A percentile compares a stretch with the other conserved stretches of the same genome.
phyloP scores from a whole-genome alignment of 2,888 invertebrate genomes.

The Lampropteryx suffumata region DNA sequence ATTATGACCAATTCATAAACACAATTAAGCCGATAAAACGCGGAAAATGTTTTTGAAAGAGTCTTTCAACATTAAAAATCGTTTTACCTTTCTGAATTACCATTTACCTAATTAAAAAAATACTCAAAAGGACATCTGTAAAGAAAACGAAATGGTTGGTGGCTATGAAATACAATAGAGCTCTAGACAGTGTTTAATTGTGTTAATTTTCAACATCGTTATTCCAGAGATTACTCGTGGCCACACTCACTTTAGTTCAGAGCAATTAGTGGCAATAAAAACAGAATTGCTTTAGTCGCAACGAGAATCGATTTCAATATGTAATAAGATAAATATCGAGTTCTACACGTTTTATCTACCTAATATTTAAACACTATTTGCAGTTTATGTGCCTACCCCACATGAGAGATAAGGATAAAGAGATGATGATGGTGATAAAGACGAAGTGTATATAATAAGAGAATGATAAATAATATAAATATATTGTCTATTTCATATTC shows the following conservation, averaged over 20 bases:
- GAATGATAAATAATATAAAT: too few relatives aligned
- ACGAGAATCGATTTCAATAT: neutral
- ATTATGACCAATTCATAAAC: slow-evolving; percentile 16
- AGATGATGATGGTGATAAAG: too few relatives aligned
- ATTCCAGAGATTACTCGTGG: slow-evolving; percentile 44
- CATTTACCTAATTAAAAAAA: slow-evolving; percentile 29
- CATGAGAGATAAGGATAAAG: too few relatives aligned
- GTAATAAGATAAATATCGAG: slow-evolving; percentile 1
- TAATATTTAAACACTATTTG: too few relatives aligned
- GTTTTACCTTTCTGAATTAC: slow-evolving; percentile 21
- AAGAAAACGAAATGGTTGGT: slow-evolving; percentile 32
- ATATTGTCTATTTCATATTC: too few relatives aligned
- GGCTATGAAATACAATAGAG: slow-evolving; percentile 36
- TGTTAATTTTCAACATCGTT: slow-evolving; percentile 49
- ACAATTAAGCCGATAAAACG: slow-evolving; percentile 17
- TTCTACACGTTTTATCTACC: too few relatives aligned
- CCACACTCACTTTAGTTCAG: slow-evolving; percentile 34
- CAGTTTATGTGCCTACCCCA: too few relatives aligned
- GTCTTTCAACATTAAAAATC: slow-evolving; percentile 8
- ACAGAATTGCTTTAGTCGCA: slow-evolving; percentile 37
- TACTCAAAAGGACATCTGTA: slow-evolving; percentile 23
- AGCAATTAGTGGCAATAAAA: slow-evolving; percentile 46
- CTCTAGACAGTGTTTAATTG: slow-evolving; percentile 47
- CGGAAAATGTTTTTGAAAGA: slow-evolving; percentile 21
- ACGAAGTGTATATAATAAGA: too few relatives aligned